These are phyloP conservation scores for Helleia helle DNA, from an alignment of 2,888 invertebrate genomes.

Conservation along the genomic window DNA sequence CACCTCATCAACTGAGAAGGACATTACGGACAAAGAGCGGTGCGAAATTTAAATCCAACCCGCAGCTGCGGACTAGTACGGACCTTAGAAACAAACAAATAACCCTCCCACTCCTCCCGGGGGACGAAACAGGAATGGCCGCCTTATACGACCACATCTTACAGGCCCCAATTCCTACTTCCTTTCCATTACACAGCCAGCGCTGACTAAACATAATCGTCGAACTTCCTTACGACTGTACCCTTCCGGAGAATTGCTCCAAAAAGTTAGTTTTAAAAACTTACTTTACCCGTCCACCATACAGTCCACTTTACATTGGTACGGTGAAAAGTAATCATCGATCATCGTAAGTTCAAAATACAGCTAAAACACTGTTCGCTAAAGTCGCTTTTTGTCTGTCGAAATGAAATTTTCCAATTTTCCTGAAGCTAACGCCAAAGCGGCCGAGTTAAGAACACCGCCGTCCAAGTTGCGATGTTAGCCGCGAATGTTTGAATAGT, in stretches of 20 bases:
- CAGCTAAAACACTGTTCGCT: conserved; percentile 7
- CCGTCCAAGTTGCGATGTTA: conserved; percentile 65
- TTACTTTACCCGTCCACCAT: conserved; percentile 35
- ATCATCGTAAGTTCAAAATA: conserved; percentile 11
- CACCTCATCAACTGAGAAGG: conserved; percentile 58
- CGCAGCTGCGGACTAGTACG: conserved; percentile 55
- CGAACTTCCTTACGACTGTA: conserved; percentile 73
- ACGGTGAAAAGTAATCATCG: conserved; percentile 17
- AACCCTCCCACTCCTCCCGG: conserved; percentile 34
- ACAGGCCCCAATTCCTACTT: conserved; percentile 72
- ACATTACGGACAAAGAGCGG: conserved; percentile 53
- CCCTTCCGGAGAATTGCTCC: conserved; percentile 63
- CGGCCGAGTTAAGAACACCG: conserved; percentile 68
- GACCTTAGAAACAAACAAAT: conserved; percentile 70
- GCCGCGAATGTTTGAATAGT: conserved; percentile 62
- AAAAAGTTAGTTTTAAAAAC: conserved; percentile 29
- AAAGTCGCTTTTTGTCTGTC: conserved; percentile 24
- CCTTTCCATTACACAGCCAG: conserved; percentile 65
- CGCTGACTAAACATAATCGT: conserved; percentile 73
- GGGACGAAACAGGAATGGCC: conserved; percentile 40
- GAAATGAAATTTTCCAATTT: conserved; percentile 55
- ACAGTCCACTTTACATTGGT: conserved; percentile 28
- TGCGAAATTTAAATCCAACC: conserved; percentile 63
- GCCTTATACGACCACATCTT: conserved; percentile 71
- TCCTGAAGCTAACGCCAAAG: conserved; percentile 63